These are phyloP conservation scores for Saguinus imperator DNA, from an alignment of 2,113 vertebrate species.

Conservation along the genomic window DNA sequence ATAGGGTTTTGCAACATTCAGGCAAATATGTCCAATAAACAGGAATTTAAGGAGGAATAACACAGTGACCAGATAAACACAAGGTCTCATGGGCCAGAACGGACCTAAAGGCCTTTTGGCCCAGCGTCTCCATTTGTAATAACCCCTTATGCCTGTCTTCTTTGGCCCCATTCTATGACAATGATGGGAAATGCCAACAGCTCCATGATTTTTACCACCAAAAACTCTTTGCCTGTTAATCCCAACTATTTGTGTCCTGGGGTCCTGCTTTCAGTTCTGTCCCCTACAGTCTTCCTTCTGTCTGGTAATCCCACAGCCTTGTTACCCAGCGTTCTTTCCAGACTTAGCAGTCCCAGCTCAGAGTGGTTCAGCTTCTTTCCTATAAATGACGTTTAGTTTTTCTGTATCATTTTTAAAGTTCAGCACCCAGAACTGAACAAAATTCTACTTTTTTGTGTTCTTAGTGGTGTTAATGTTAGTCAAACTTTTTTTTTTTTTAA, in stretches of 20 bases:
- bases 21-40: neutral
- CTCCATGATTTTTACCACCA: no score
- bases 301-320: neutral
- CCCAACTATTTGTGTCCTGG: neutral
- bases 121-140: neutral
- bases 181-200: neutral
- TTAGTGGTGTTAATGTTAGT: neutral
- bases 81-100: neutral
- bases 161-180: neutral
- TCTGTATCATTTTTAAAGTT: constrained; percentile 23
- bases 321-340: neutral
- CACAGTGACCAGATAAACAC: neutral
- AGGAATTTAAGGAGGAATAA: neutral
- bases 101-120: neutral
- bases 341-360: constrained; percentile 5
- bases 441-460: neutral
- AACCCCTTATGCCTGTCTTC: neutral
- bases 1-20: neutral
- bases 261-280: neutral
- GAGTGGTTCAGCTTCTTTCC: neutral
- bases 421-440: neutral
- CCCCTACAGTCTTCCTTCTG: neutral
- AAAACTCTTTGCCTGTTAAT: neutral
- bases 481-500: neutral
- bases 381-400: constrained; percentile 10